A percentile compares a stretch with the other conserved stretches of the same genome.
phyloP scores from a whole-genome alignment of 2,888 invertebrate species.

The Tiliacea aurago region DNA sequence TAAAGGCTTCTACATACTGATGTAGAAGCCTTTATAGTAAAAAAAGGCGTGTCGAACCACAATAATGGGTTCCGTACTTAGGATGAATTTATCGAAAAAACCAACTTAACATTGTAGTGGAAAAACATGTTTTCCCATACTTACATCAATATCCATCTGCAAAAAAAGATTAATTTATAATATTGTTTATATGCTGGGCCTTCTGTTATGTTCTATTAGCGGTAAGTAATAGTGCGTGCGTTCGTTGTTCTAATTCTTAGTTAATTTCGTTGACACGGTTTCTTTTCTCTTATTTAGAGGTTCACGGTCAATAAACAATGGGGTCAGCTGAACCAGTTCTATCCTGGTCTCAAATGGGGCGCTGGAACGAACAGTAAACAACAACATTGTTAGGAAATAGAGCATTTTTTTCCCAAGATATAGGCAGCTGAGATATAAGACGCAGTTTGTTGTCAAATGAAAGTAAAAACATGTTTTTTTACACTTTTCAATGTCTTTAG shows the following conservation, averaged over 20 bases:
- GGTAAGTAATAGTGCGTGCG: conserved; percentile 26
- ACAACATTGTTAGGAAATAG: conserved; percentile 14
- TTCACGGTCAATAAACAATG: conserved; percentile 48
- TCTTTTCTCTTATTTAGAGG: conserved; percentile 45
- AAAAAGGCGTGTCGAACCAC: too few species aligned
- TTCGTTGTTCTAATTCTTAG: conserved; percentile 46
- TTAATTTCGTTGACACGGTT: conserved; percentile 56
- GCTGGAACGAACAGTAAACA: conserved; percentile 26
- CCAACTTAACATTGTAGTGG: too few species aligned
- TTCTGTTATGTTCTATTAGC: conserved; percentile 6
- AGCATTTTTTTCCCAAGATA: conserved; percentile 10
- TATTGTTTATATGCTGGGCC: conserved; percentile 4
- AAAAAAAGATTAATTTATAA: too few species aligned
- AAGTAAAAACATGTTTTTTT: neutral
- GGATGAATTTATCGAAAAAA: too few species aligned
- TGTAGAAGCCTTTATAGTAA: too few species aligned
- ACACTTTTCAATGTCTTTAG: neutral
- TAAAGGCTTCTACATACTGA: too few species aligned
- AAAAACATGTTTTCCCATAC: too few species aligned
- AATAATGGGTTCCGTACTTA: too few species aligned
- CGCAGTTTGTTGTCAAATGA: neutral
- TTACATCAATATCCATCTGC: too few species aligned
- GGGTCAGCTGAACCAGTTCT: conserved; percentile 34
- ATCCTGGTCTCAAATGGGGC: conserved; percentile 18
- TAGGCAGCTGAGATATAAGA: neutral